Percentiles rank a stretch among this genome's conserved stretches.
Evolutionary conservation across 2,113 vertebrate genomes (phyloP).

Genomic region (Taxidea taxus): DNA sequence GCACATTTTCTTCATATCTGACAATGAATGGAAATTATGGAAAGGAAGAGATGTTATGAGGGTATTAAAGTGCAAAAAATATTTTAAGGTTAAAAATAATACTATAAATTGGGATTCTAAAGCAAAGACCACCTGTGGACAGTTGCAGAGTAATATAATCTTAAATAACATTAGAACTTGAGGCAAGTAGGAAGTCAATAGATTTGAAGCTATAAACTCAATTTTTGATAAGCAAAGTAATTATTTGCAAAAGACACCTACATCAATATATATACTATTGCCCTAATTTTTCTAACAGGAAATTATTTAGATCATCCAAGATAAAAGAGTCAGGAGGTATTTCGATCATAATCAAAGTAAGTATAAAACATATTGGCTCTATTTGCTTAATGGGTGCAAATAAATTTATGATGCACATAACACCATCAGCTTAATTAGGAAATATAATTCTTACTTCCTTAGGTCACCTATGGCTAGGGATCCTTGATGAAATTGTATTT

Average conservation of each 20-base stretch:
- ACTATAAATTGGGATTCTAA: background rate
- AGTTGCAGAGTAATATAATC: background rate
- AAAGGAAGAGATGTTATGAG: background rate
- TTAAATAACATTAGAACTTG: background rate
- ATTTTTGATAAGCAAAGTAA: conserved; percentile 13
- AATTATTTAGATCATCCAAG: background rate
- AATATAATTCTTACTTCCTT: background rate
- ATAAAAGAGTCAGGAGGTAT: background rate
- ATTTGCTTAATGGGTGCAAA: background rate
- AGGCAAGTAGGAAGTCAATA: background rate
- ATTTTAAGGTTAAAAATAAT: background rate
- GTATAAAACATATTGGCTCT: background rate
- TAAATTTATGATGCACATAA: background rate
- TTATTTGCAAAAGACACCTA: background rate
- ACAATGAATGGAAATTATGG: background rate
- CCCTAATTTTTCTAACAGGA: background rate
- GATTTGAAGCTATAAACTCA: background rate
- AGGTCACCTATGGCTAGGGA: background rate
- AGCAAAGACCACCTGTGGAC: background rate
- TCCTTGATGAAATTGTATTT: background rate
- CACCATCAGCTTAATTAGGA: background rate
- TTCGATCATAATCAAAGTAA: background rate
- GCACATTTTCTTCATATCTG: background rate
- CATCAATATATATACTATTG: background rate
- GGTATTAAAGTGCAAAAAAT: background rate